phyloP scores from a whole-genome alignment of 2,797 vertebrate species.

The Cyprinodon diabolis region DNA sequence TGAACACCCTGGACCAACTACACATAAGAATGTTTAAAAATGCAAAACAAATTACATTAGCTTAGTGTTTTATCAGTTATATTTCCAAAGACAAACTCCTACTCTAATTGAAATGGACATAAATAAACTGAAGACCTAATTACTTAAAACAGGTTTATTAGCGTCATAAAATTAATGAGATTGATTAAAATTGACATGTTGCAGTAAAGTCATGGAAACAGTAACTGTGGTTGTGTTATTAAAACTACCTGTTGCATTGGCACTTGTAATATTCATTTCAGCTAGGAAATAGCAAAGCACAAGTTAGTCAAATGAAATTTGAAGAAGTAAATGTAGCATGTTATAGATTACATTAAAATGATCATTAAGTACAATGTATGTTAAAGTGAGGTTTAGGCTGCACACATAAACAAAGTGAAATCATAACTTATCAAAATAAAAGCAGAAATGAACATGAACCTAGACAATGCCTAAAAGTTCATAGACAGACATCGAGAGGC shows the following conservation, averaged over 20 bases:
- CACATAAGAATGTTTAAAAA: neutral
- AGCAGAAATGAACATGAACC: no score
- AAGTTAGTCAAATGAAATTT: neutral
- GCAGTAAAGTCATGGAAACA: neutral
- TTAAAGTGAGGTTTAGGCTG: conserved; percentile 19
- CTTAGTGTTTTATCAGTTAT: neutral
- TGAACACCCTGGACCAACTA: conserved; percentile 56
- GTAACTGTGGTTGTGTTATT: neutral
- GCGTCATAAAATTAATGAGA: neutral
- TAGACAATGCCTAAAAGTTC: no score
- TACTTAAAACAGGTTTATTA: neutral
- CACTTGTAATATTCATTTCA: neutral
- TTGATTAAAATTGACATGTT: neutral
- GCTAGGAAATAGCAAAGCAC: neutral
- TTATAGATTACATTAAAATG: neutral
- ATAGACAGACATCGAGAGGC: no score
- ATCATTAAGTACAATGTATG: neutral
- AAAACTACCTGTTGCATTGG: neutral
- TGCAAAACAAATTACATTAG: no score
- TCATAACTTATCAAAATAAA: no score
- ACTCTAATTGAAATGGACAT: neutral
- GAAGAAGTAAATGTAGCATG: no score
- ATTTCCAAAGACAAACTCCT: neutral
- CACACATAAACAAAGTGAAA: conserved; percentile 9
- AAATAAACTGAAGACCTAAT: neutral